Base-by-base conservation (phyloP, 2,113 vertebrate species). In the Catharus fuscescens region DNA sequence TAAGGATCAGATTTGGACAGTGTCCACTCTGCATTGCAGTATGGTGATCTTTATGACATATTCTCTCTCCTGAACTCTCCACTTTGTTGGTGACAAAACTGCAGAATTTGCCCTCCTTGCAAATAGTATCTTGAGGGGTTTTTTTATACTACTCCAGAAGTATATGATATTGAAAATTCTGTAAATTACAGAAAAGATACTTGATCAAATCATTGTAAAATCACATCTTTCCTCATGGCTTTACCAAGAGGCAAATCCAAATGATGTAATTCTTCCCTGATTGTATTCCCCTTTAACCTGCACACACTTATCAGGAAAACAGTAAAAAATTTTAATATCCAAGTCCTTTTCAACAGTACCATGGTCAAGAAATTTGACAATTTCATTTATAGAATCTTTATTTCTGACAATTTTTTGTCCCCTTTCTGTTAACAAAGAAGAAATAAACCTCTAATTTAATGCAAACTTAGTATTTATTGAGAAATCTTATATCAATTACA, bases 401-500 rank as follows among this genome's bases (percentile, higher is more conserved):
- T 76, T 42, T 66, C 5, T 8, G 19, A 4, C 34, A 57, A 5
- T 12, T 42, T 66, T 85, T 66, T 50, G 10, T 5, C 5, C 36
- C 6, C 8, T 50, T 59, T 67, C 11, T 77, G 14, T 52, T 59
- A 67, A 59, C 16, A 67, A 50, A 59, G 16, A 36, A 10, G 9
- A 5, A 59, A 5, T 12, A 50, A 50, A 50, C 10, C 7, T 31
- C 14, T 31, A 77, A 52, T 59, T 67, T 77, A 5, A 44, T 44
- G 32, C 18, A 54, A 32, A 18, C 14, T 44, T 50, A 17, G 4
- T 14, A 26, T 44, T 77, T 60, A 44, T 26, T 67, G 53, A 14
- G 25, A 60, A 60, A 44, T 18, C 32, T 32, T 0, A 0, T 52
- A 31, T 44, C 25, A 29, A 11, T 44, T 44, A 26, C 25, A 67